Base-by-base conservation (phyloP, 1,140 invertebrate genomes). In the Micrasema minimum region DNA sequence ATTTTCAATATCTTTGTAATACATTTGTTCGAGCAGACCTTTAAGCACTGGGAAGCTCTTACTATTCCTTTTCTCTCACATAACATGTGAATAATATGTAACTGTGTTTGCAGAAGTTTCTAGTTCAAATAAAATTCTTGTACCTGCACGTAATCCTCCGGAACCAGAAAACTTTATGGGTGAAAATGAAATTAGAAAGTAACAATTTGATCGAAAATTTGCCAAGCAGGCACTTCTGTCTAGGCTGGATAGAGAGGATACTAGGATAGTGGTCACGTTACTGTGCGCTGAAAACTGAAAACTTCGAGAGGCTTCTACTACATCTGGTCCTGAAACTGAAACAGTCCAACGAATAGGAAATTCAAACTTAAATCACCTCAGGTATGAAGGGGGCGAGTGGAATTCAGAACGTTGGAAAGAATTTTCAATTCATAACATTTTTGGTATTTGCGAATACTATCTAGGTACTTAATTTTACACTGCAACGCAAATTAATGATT, bases 341-440 rank as follows among this genome's bases (percentile, higher is more conserved):
- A 74, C 72, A 46, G 70, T 67, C 23, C 61, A 66, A 74, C 69
- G 66, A 57, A 71, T 48, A 59, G 64, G 69, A 65, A 74, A 74
- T 74, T 74, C 69, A 74, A 71, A 74, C 69, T 74, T 66, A 48
- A 65, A 46, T 43, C 43, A n/a, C 71, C 35, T 51, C 67, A 41
- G n/a, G n/a, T n/a, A 41, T 72, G 38, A 35, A 57, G 43, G 16
- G 69, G 69, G 69, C 69, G 71, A 66, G 72, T 74, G 66, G 69
- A 71, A 57, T 62, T 41, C 66, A 51, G n/a, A n/a, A n/a, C n/a
- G n/a, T n/a, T n/a, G n/a, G n/a, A n/a, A n/a, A n/a, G n/a, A n/a
- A n/a, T n/a, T n/a, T n/a, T n/a, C n/a, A n/a, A n/a, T n/a, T n/a
- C n/a, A n/a, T n/a, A n/a, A n/a, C n/a, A n/a, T n/a, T n/a, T n/a